phyloP scores from a whole-genome alignment of 2,797 vertebrate species.

The Protonibea diacanthus region DNA sequence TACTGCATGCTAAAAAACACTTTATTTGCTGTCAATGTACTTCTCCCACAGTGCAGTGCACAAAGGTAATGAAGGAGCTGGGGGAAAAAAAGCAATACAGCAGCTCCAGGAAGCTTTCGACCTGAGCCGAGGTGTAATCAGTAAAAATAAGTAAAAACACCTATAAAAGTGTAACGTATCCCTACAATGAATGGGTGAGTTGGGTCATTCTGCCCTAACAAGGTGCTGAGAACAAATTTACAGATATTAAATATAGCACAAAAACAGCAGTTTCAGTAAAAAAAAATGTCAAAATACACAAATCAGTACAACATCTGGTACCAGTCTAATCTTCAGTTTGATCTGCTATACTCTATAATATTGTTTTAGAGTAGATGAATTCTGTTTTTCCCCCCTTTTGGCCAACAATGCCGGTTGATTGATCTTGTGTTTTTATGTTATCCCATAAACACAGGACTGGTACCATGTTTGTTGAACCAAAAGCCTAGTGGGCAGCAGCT shows the following conservation, averaged over 20 bases:
- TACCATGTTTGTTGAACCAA: conserved; percentile 54
- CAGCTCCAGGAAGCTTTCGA: background rate
- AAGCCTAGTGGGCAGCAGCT: conserved; percentile 27
- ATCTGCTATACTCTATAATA: background rate
- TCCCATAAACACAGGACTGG: conserved; percentile 54
- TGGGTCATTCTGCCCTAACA: background rate
- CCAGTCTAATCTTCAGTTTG: background rate
- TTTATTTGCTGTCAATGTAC: background rate
- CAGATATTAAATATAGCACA: background rate
- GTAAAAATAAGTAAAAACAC: background rate
- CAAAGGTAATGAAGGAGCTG: background rate
- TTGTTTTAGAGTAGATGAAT: background rate
- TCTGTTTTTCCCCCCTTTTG: background rate
- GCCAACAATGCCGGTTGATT: background rate
- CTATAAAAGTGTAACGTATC: background rate
- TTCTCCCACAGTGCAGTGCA: conserved; percentile 3
- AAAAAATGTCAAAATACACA: background rate
- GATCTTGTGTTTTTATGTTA: conserved; percentile 57
- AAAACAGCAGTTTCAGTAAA: background rate
- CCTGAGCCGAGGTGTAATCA: background rate
- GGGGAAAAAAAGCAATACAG: background rate
- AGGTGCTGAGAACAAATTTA: background rate
- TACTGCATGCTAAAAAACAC: too few relatives aligned
- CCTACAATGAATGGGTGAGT: background rate
- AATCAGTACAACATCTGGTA: background rate